Evolutionary conservation across 2,888 invertebrate species (phyloP), one percentile per base, ranked within the genome.

Genomic region (Oasisia sp.): DNA sequence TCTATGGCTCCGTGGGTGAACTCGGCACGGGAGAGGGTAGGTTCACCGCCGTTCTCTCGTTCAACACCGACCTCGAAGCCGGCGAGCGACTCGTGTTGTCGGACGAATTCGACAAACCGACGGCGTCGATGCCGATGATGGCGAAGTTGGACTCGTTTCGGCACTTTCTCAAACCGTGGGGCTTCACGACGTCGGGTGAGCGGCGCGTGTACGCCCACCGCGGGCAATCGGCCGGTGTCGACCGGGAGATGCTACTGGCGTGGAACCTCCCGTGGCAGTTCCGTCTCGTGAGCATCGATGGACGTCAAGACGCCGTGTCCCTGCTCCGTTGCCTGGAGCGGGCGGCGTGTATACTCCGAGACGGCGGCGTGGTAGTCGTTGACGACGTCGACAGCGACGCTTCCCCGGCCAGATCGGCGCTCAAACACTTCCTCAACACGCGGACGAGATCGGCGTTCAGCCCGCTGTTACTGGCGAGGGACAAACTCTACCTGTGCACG

Each of bases 111-210:
- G 74, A 74, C 27, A 19, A n/a, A 27, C 74, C 74, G 74, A 27
- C 74, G 7, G 27, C 7, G 19, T 74, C 74, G 27, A 74, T 74
- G 74, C 74, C 74, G 74, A 74, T 74, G 74, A 74, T 74, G 74
- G 19, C 74, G 74, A 74, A 74, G 74, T 74, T 74, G n/a, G 74
- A 74, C 74, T 74, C 74, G 74, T 74, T 74, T 74, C 74, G 74
- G 27, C n/a, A 27, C 7, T 74, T 74, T 74, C 74, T 74, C 74
- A 27, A n/a, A 74, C 74, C 74, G 74, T 74, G 74, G 74, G 74
- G 74, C 7, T 74, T 74, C 74, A 74, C 27, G 27, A 74, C 74
- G 74, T 27, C 74, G 27, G 74, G 19, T 7, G 74, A 74, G 74
- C 74, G 27, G n/a, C 74, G 74, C 27, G 74, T 74, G 14, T 74